These are phyloP conservation scores for Tenthredo livida DNA, from an alignment of 2,888 invertebrate genomes.

Conservation along the genomic window DNA sequence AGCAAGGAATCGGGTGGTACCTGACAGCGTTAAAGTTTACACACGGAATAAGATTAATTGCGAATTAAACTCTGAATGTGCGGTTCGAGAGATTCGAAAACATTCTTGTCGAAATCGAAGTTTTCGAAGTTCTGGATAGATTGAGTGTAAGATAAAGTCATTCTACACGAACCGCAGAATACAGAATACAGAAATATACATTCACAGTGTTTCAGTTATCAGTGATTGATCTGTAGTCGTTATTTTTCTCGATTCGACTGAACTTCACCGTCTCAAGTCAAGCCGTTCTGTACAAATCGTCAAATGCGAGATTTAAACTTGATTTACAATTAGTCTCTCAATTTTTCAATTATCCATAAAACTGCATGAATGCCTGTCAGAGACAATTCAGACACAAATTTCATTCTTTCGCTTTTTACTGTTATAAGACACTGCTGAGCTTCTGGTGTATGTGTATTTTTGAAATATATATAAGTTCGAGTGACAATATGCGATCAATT, in stretches of 20 bases:
- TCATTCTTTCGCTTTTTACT: not conserved
- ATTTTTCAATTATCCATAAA: not conserved
- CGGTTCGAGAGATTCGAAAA: not conserved
- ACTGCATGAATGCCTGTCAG: not conserved
- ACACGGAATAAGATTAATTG: not conserved
- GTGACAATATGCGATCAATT: not conserved
- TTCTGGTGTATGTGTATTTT: not conserved
- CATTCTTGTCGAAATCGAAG: not conserved
- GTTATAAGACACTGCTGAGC: not conserved
- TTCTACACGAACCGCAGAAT: not conserved
- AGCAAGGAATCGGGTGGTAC: not conserved
- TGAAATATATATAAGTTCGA: conserved; percentile 8
- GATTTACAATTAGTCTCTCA: not conserved
- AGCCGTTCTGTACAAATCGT: not conserved
- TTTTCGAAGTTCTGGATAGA: not conserved
- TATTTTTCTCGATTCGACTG: not conserved
- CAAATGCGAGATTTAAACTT: not conserved
- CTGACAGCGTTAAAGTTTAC: not conserved
- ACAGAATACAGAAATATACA: too few relatives aligned
- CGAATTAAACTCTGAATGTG: not conserved
- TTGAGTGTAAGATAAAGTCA: not conserved
- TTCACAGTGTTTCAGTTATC: not conserved
- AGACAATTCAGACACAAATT: not conserved
- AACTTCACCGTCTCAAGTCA: not conserved
- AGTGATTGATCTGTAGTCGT: not conserved